Conservation (phyloP, 2,888 invertebrate species). For the Acheta domesticus region DNA sequence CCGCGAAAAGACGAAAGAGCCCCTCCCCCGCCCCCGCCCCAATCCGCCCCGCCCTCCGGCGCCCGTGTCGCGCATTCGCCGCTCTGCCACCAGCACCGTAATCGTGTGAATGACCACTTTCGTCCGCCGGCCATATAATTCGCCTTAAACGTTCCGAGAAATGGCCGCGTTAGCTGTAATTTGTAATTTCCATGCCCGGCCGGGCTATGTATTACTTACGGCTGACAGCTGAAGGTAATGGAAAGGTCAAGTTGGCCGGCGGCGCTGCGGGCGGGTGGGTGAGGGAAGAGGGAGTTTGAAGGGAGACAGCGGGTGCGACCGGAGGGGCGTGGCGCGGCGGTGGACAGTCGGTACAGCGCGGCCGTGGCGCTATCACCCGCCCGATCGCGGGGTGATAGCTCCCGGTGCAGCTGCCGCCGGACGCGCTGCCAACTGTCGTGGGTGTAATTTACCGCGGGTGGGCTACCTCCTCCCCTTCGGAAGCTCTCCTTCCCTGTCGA, state of each 20-base stretch:
- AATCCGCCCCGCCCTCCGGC: neutral
- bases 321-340: too few species aligned
- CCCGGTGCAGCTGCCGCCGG: neutral
- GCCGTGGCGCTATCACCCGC: neutral
- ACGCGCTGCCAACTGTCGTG: neutral
- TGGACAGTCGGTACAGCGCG: neutral
- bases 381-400: neutral
- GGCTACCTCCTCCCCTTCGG: neutral
- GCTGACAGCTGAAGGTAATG: slow-evolving; percentile 10
- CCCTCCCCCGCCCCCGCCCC: too few species aligned
- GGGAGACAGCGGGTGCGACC: too few species aligned
- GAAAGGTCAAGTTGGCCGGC: slow-evolving; percentile 18
- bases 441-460: neutral
- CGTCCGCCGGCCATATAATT: slow-evolving; percentile 10
- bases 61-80: neutral
- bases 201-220: slow-evolving; percentile 5
- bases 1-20: too few species aligned
- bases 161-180: slow-evolving; percentile 9
- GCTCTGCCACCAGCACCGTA: neutral
- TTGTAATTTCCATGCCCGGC: slow-evolving; percentile 2
- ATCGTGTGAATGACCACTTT: slow-evolving; percentile 10
- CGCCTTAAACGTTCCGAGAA: slow-evolving; percentile 9
- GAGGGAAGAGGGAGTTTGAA: too few species aligned
- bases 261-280: neutral
- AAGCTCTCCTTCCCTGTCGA: neutral